phyloP scores from a whole-genome alignment of 2,888 invertebrate genomes.

The Phlogophora meticulosa region DNA sequence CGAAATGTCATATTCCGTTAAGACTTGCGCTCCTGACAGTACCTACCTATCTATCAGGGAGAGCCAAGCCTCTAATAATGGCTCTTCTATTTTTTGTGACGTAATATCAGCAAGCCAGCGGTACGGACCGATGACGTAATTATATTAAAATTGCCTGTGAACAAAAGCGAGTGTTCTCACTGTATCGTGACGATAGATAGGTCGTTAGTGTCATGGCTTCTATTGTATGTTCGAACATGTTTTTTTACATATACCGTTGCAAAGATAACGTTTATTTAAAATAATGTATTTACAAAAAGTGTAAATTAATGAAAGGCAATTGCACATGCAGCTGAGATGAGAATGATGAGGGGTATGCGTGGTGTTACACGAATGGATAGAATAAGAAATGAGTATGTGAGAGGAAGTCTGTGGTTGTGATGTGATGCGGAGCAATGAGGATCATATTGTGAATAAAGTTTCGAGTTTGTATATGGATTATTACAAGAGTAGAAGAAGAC shows the following conservation, averaged over 20 bases:
- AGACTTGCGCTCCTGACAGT: slow-evolving; percentile 54
- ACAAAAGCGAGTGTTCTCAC: slow-evolving; percentile 14
- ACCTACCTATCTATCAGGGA: slow-evolving; percentile 67
- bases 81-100: slow-evolving; percentile 68
- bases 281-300: too few species aligned
- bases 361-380: too few species aligned
- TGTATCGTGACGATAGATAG: slow-evolving; percentile 4
- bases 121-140: slow-evolving; percentile 63
- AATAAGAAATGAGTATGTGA: too few species aligned
- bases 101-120: slow-evolving; percentile 61
- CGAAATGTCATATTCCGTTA: slow-evolving; percentile 3
- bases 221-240: neutral
- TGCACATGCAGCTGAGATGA: too few species aligned
- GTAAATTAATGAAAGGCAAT: too few species aligned
- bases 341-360: too few species aligned
- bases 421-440: too few species aligned
- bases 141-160: slow-evolving; percentile 64
- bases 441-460: too few species aligned
- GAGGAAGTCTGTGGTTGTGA: too few species aligned
- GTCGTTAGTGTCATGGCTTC: neutral
- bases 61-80: slow-evolving; percentile 67
- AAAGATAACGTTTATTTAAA: neutral
- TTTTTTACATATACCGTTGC: neutral
- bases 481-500: too few species aligned
- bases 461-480: too few species aligned